Base-by-base conservation (phyloP, 2,888 invertebrate species). In the Himalopsyche kuldschensis region DNA sequence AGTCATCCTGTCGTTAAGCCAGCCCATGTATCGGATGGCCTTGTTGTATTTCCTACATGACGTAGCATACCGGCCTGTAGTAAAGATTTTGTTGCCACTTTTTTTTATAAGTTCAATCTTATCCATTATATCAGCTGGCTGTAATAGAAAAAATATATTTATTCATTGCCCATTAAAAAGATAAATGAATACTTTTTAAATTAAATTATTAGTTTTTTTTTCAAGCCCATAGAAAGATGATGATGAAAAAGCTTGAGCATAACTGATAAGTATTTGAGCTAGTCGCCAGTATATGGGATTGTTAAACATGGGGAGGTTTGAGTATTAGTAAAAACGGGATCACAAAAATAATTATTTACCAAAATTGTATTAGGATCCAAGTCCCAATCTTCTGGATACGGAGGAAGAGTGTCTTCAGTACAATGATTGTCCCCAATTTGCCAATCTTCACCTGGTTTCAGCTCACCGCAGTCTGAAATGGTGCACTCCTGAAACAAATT, bases 1-100 rank as follows among this genome's bases (percentile, higher is more conserved):
- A 82, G 87, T 88, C 32, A 87, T 88, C 27, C 88, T 87, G 46
- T 88, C 88, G 17, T 83, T 86, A 4, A 90, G 88, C 84, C 89
- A 88, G 8, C 93, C 90, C 82, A 95, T 92, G 89, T 95, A 97
- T 80, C 97, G 93, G 86, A 95, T 90, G 30, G 96, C 94, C 90
- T 97, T 97, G 84, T 92, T 92, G 89, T 97, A 97, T 89, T 97
- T 97, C 85, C 94, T 92, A 46, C 93, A 92, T 0, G 97, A 96
- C 47, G 93, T 92, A 15, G 91, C 88, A 89, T 92, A 95, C 82
- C 94, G 92, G 20, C 93, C 91, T 80, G 91, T 90, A 8, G 91
- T 90, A 89, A 94, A 97, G 87, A 92, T 94, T 82, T 90, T 87
- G 90, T 97, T 97, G 17, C 97, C 97, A 5, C 94, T 93, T 85